These are phyloP conservation scores for Poeciliopsis infans DNA, from an alignment of 2,797 vertebrate species.

Conservation along the genomic window DNA sequence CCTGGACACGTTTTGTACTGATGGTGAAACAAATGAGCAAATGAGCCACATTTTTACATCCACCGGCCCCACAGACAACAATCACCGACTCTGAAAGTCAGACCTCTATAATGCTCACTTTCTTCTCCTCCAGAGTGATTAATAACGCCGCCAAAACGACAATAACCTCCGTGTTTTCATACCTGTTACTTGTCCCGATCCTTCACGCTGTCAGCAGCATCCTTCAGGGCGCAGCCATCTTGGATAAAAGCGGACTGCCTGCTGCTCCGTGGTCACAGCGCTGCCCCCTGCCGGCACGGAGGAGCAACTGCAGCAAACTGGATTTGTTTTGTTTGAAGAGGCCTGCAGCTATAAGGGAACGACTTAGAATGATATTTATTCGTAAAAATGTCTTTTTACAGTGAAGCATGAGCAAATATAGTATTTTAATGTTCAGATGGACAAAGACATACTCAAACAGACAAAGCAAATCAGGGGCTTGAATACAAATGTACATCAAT, in stretches of 20 bases:
- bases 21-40: constrained; percentile 10
- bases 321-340: background rate
- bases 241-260: constrained; percentile 16
- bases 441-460: background rate
- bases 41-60: constrained; percentile 5
- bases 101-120: accelerated
- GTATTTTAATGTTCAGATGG: background rate
- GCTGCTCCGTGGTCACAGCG: accelerated
- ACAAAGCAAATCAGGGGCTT: background rate
- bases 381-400: background rate
- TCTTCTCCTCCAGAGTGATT: accelerated
- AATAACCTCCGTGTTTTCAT: accelerated
- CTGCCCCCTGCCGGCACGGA: constrained; percentile 64
- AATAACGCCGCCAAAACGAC: background rate
- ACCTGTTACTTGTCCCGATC: constrained; percentile 50
- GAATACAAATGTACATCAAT: background rate
- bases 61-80: background rate
- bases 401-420: background rate
- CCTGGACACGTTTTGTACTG: background rate
- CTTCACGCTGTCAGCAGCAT: constrained; percentile 67
- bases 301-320: constrained; percentile 35
- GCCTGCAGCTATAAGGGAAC: background rate
- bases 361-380: background rate
- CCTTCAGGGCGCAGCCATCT: constrained; percentile 78
- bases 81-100: background rate